A percentile compares a stretch with the other conserved stretches of the same genome.
phyloP scores from a whole-genome alignment of 2,888 invertebrate genomes.

The Melieria crassipennis region DNA sequence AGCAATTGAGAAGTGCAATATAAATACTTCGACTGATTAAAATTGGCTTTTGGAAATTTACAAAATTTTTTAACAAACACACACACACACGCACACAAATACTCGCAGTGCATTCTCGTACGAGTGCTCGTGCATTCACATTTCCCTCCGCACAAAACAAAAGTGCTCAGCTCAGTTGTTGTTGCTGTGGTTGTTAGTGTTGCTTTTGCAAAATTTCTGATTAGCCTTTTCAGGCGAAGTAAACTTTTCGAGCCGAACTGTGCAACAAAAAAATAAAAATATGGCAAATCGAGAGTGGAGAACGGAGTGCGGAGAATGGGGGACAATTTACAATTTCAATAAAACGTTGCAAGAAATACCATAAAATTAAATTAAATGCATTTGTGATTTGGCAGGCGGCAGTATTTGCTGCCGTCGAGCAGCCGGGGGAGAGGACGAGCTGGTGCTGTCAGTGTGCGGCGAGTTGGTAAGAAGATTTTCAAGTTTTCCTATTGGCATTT shows the following conservation, averaged over 20 bases:
- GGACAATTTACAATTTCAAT: slow-evolving; percentile 38
- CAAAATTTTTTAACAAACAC: slow-evolving; percentile 4
- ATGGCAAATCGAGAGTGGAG: not conserved
- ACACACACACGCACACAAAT: not conserved
- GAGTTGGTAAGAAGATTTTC: slow-evolving; percentile 45
- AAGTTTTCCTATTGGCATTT: slow-evolving; percentile 57
- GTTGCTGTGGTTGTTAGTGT: slow-evolving; percentile 34
- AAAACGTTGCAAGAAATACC: slow-evolving; percentile 42
- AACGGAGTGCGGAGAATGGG: slow-evolving; percentile 14
- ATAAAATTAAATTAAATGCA: slow-evolving; percentile 44
- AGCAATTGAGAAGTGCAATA: slow-evolving; percentile 28
- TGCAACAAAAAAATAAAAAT: not conserved
- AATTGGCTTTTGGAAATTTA: slow-evolving; percentile 43
- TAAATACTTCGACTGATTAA: slow-evolving; percentile 46
- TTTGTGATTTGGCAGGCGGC: not conserved
- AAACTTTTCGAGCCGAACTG: slow-evolving; percentile 12
- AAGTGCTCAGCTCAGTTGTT: slow-evolving; percentile 44
- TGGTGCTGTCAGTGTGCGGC: not conserved
- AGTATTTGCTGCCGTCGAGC: no score
- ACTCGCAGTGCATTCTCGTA: not conserved
- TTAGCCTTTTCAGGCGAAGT: slow-evolving; percentile 28
- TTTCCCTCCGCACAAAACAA: not conserved
- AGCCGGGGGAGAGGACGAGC: not conserved
- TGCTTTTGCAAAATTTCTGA: slow-evolving; percentile 33
- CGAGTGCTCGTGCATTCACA: not conserved